These are phyloP conservation scores for Stratiomys singularior DNA, from an alignment of 2,888 invertebrate genomes.

Conservation along the genomic window DNA sequence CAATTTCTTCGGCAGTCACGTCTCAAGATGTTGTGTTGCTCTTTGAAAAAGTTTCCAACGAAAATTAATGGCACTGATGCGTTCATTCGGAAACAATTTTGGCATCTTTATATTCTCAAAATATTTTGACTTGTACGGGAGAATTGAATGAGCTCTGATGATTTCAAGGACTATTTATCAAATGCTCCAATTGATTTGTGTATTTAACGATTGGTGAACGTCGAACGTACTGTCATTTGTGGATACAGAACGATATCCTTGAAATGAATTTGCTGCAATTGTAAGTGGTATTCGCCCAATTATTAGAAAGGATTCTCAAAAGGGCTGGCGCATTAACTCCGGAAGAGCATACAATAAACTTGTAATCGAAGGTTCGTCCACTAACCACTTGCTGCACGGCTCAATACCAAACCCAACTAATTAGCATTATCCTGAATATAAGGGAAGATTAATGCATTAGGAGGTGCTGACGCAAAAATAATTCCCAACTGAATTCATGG, in stretches of 20 bases:
- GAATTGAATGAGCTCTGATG: conserved; percentile 19
- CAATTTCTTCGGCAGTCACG: conserved; percentile 43
- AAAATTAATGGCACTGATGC: conserved; percentile 45
- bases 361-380: neutral
- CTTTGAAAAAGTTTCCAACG: conserved; percentile 38
- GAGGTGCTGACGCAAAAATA: conserved; percentile 40
- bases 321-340: too few relatives aligned
- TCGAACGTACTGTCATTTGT: neutral
- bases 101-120: conserved; percentile 36
- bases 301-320: too few relatives aligned
- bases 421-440: conserved; percentile 3
- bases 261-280: too few relatives aligned
- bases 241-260: neutral
- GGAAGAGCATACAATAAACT: too few relatives aligned
- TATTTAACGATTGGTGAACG: neutral
- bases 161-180: conserved; percentile 36
- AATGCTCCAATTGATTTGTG: conserved; percentile 19
- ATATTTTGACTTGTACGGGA: conserved; percentile 37
- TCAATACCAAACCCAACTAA: neutral
- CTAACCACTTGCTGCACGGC: neutral
- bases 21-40: conserved; percentile 43
- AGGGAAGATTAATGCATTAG: conserved; percentile 32
- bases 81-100: conserved; percentile 43
- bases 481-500: conserved; percentile 45
- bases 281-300: too few relatives aligned